Evolutionary conservation across 2,888 invertebrate species (phyloP), one percentile per base, ranked within the genome.

Genomic region (Theretra japonica): DNA sequence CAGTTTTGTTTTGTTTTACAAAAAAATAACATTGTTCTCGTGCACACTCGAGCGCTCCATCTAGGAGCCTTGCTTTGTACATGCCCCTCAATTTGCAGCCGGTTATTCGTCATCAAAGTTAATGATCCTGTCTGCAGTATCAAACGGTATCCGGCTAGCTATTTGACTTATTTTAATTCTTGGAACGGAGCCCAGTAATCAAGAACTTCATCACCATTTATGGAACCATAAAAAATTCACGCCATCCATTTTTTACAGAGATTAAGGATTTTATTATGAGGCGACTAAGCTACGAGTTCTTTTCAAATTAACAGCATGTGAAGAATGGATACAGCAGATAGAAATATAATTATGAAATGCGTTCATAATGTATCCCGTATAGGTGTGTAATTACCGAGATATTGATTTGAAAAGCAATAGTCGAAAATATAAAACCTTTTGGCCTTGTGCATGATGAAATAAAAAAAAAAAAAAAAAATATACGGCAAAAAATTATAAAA

Each of bases 101-200:
- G 73, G 73, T 71, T 72, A 74, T 80, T 78, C 74, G 77, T 80
- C 75, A 77, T 50, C 69, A 58, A 72, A 77, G 80, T 81, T 81
- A 81, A 76, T 80, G 80, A 80, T 81, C 80, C 77, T 76, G 82
- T 78, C 74, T 76, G 82, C 75, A 76, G 60, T 60, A 77, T 75
- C 69, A 76, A 81, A 81, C 80, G 82, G 79, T 73, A 80, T 56
- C 58, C 75, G 71, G 62, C 72, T 73, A 69, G 70, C 70, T 72
- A 58, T 73, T 53, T 50, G 28, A 60, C 59, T 70, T 48, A 60
- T 60, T 60, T 60, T 60, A 60, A 60, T 30, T 59, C 60, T 25
- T 50, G 70, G 59, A 70, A 65, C 23, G 5, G 65, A 65, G 41
- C 23, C 65, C 17, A 17, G 65, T 65, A 65, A 65, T 65, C 65